Conservation (phyloP, 2,888 invertebrate species). For the Bombylius discolor region DNA sequence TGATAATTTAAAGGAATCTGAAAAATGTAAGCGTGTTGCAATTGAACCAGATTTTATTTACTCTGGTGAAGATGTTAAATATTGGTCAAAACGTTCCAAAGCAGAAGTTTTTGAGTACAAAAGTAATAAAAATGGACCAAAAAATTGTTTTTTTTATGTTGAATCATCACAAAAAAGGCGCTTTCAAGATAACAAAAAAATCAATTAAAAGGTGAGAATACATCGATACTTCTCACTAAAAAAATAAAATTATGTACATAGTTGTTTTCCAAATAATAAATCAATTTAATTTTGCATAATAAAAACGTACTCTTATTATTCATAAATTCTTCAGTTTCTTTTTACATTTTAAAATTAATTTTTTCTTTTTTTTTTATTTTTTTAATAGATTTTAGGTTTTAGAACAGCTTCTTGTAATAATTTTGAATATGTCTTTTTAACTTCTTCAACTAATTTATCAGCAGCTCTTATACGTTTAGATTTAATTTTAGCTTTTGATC, state of each 20-base stretch:
- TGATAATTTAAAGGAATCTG: slow-evolving; percentile 2
- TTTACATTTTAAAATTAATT: no score
- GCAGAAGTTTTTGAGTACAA: slow-evolving; percentile 7
- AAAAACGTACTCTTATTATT: no score
- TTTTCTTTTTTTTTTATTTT: neutral
- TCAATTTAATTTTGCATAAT: no score
- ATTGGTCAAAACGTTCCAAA: slow-evolving; percentile 4
- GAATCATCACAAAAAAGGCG: neutral
- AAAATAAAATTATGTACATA: no score
- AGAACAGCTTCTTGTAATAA: slow-evolving; percentile 48
- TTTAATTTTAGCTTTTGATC: slow-evolving; percentile 20
- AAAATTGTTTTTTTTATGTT: neutral
- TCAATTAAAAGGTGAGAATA: no score
- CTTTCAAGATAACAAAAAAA: no score
- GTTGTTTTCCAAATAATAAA: no score
- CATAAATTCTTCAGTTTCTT: no score
- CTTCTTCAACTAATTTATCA: slow-evolving; percentile 28
- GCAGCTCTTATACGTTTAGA: slow-evolving; percentile 27
- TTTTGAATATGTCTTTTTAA: slow-evolving; percentile 31
- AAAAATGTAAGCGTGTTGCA: slow-evolving; percentile 1
- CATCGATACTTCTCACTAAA: no score
- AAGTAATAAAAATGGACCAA: neutral
- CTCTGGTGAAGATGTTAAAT: neutral
- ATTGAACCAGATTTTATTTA: slow-evolving; percentile 4
- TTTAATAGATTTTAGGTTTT: slow-evolving; percentile 50